A percentile compares a stretch with the other conserved stretches of the same genome.
Conservation (phyloP, 2,113 vertebrate species). For the Chloebia gouldiae region DNA sequence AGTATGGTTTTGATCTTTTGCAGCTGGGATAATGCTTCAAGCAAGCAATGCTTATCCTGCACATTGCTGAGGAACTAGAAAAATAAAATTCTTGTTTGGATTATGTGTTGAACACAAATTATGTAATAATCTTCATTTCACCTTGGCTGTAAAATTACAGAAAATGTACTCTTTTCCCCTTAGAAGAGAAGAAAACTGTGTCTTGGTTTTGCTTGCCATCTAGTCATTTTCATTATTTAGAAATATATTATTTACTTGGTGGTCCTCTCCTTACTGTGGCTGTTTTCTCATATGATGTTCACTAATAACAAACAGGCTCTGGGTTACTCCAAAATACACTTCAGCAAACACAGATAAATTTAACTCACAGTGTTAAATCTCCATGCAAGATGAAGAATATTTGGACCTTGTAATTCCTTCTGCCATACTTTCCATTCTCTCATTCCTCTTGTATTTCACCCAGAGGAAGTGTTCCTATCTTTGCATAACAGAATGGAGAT, state of each 20-base stretch:
- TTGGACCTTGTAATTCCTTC: background rate
- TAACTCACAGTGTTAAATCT: background rate
- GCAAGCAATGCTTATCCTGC: background rate
- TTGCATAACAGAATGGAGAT: background rate
- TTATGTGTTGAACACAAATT: background rate
- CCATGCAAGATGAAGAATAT: background rate
- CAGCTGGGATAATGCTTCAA: background rate
- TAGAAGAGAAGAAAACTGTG: background rate
- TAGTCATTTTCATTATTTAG: background rate
- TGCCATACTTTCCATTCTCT: constrained; percentile 11
- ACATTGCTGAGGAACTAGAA: background rate
- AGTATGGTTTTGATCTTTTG: background rate
- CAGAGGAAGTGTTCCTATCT: constrained; percentile 20
- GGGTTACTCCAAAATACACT: background rate
- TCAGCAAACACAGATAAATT: background rate
- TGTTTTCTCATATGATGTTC: background rate
- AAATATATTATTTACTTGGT: background rate
- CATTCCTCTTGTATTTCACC: background rate
- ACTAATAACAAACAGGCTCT: background rate
- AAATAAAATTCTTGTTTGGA: background rate
- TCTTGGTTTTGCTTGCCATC: background rate
- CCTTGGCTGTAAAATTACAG: background rate
- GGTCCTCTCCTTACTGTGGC: background rate
- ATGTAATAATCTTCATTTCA: background rate
- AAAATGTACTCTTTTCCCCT: background rate